Conservation (phyloP, 2,888 invertebrate species). For the Selenia dentaria region DNA sequence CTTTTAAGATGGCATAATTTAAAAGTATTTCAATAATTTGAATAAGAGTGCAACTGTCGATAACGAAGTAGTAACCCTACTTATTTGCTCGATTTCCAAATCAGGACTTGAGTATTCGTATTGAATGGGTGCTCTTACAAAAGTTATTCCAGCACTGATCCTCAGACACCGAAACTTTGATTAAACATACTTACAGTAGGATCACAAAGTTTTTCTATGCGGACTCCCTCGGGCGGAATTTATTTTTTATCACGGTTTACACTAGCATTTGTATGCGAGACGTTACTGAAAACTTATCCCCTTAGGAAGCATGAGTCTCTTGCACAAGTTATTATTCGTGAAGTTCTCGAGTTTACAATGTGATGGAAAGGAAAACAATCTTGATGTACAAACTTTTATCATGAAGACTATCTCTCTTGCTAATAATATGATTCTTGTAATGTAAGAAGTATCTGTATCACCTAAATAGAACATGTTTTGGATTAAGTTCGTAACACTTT, state of each 20-base stretch:
- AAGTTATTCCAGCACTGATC: constrained; percentile 11
- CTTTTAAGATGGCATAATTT: too few relatives aligned
- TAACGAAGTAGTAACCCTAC: too few relatives aligned
- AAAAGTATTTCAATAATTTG: too few relatives aligned
- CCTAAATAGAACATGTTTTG: too few relatives aligned
- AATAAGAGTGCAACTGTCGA: too few relatives aligned
- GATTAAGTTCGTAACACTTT: too few relatives aligned
- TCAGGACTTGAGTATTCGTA: background rate
- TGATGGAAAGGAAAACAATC: constrained; percentile 5
- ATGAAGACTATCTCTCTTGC: too few relatives aligned
- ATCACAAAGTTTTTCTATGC: constrained; percentile 29
- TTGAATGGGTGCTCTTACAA: background rate
- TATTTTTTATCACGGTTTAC: constrained; percentile 28
- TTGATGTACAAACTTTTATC: too few relatives aligned
- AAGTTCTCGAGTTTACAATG: constrained; percentile 1
- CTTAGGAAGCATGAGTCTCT: constrained; percentile 37
- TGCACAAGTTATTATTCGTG: constrained; percentile 31
- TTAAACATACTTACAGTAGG: constrained; percentile 32
- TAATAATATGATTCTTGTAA: too few relatives aligned
- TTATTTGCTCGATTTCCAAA: too few relatives aligned
- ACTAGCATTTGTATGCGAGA: constrained; percentile 50
- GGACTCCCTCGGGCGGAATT: constrained; percentile 18
- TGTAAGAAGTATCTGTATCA: too few relatives aligned
- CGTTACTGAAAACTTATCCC: constrained; percentile 51
- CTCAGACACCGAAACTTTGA: constrained; percentile 26